phyloP scores from a whole-genome alignment of 2,113 vertebrate species.

The Orthonyx spaldingii region DNA sequence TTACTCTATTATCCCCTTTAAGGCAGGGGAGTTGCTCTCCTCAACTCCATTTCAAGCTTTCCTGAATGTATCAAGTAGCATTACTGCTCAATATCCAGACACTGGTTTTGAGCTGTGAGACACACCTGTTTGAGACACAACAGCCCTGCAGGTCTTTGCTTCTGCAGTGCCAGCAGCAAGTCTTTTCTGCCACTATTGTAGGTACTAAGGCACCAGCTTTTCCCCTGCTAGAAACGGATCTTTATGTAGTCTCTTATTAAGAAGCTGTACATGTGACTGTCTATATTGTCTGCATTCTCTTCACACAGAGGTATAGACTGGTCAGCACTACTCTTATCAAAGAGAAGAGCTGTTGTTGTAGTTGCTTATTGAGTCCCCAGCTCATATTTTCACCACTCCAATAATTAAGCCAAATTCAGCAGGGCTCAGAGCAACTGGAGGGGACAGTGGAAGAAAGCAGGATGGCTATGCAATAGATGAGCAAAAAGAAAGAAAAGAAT shows the following conservation, averaged over 20 bases:
- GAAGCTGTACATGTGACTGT: not conserved
- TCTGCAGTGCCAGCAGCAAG: not conserved
- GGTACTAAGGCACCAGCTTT: not conserved
- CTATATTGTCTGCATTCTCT: not conserved
- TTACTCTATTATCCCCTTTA: not conserved
- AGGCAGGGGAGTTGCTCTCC: not conserved
- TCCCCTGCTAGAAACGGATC: not conserved
- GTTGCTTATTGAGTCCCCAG: not conserved
- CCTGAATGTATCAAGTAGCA: not conserved
- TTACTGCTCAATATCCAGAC: not conserved
- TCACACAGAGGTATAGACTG: not conserved
- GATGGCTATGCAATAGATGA: not conserved
- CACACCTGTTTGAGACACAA: not conserved
- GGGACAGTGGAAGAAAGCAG: not conserved
- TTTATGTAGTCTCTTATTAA: not conserved
- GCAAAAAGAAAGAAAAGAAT: not conserved
- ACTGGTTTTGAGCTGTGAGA: not conserved
- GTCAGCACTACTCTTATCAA: not conserved
- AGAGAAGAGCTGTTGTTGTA: not conserved
- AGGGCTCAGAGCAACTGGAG: not conserved
- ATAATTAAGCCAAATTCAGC: not conserved
- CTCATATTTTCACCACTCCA: not conserved
- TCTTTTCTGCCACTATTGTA: not conserved
- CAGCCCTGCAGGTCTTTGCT: not conserved
- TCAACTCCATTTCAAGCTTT: not conserved